Percentiles rank a stretch among this genome's conserved stretches.
Evolutionary conservation across 2,797 vertebrate genomes (phyloP).

Genomic region (Phoeniculus purpureus): DNA sequence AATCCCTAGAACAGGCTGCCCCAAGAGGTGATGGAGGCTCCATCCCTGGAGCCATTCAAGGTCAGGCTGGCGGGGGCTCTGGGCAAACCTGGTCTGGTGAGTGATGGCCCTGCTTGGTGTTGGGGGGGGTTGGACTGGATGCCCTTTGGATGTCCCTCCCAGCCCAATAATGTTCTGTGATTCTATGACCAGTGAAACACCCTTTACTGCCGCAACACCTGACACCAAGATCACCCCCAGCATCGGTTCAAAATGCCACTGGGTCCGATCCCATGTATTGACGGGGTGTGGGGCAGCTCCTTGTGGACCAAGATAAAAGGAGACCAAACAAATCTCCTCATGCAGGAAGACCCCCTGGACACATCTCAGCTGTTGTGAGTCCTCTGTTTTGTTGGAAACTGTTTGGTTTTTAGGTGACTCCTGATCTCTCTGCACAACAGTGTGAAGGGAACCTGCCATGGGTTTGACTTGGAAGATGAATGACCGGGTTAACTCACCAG

Average conservation of each 20-base stretch:
- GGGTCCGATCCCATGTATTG: not conserved
- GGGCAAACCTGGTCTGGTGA: too few species aligned
- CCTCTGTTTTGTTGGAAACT: not conserved
- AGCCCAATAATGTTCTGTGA: too few species aligned
- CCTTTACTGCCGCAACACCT: not conserved
- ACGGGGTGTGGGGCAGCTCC: not conserved
- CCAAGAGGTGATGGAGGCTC: too few species aligned
- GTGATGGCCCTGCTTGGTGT: too few species aligned
- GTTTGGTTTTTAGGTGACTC: not conserved
- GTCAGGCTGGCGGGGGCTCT: too few species aligned
- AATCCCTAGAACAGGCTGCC: too few species aligned
- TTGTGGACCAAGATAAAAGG: not conserved
- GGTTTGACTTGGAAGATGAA: not conserved
- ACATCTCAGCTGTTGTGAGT: not conserved
- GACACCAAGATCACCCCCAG: not conserved
- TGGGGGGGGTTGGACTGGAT: too few species aligned
- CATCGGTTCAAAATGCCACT: not conserved
- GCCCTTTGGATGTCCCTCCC: too few species aligned
- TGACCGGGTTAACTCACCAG: not conserved
- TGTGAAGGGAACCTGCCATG: not conserved
- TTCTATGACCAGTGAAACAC: not conserved
- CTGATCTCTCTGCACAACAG: not conserved
- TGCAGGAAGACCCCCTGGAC: not conserved
- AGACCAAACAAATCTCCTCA: not conserved
- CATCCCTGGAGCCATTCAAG: too few species aligned